phyloP scores from a whole-genome alignment of 2,888 invertebrate species.

The Ptychoptera albimana region DNA sequence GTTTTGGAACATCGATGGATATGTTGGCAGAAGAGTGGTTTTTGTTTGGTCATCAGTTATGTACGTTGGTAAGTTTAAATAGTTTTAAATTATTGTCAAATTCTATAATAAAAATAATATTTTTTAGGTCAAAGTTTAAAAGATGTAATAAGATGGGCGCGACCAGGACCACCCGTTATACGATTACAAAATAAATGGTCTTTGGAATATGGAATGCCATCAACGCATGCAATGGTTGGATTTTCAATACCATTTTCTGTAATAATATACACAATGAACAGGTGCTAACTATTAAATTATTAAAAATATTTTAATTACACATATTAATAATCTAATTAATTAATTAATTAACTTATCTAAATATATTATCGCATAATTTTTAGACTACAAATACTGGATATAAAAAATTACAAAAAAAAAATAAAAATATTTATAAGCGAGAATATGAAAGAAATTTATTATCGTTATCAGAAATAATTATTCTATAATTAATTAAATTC shows the following conservation, averaged over 20 bases:
- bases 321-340: background rate
- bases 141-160: slow-evolving; percentile 73
- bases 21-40: slow-evolving; percentile 66
- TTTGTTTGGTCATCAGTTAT: slow-evolving; percentile 69
- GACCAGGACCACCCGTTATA: slow-evolving; percentile 72
- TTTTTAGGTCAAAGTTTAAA: slow-evolving; percentile 68
- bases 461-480: background rate
- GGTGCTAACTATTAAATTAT: slow-evolving; percentile 10
- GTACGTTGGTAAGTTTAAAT: slow-evolving; percentile 55
- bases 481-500: background rate
- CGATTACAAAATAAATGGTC: slow-evolving; percentile 78
- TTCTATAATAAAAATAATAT: slow-evolving; percentile 2
- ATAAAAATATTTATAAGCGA: no score
- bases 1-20: slow-evolving; percentile 88
- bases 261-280: slow-evolving; percentile 57
- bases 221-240: slow-evolving; percentile 86
- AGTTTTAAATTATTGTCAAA: background rate
- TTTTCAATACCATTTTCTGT: slow-evolving; percentile 77
- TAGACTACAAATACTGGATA: no score
- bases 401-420: no score
- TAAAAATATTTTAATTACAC: background rate
- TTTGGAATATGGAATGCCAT: slow-evolving; percentile 88
- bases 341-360: background rate
- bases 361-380: background rate
- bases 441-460: no score